phyloP scores from a whole-genome alignment of 2,113 vertebrate genomes.

The Rhegmatorhina hoffmannsi region DNA sequence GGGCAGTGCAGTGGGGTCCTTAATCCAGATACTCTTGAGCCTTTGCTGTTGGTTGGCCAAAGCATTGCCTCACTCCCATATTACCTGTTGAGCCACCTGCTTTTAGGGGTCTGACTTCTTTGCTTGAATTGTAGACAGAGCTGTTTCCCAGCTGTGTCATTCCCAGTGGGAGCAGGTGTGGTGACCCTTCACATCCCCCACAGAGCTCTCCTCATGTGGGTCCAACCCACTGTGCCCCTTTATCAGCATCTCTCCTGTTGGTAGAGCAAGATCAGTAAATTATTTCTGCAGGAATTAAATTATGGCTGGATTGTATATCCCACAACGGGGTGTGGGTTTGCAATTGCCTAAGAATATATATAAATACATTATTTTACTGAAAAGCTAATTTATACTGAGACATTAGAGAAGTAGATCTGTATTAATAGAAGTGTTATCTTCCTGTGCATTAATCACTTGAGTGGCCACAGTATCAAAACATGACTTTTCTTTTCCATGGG shows the following conservation, averaged over 20 bases:
- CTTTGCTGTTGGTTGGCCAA: background rate
- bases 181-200: background rate
- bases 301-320: background rate
- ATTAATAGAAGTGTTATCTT: background rate
- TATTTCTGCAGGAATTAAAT: constrained; percentile 6
- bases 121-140: background rate
- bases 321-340: background rate
- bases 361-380: background rate
- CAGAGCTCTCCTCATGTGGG: background rate
- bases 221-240: background rate
- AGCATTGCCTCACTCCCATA: background rate
- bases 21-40: background rate
- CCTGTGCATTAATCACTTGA: background rate
- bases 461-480: background rate
- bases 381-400: background rate
- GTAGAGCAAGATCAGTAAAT: background rate
- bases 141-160: background rate
- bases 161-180: background rate
- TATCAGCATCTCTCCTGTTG: background rate
- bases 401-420: background rate
- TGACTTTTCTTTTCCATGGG: background rate
- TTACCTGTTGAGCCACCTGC: background rate
- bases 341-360: background rate
- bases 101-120: background rate
- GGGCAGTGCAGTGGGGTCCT: background rate